A percentile compares a stretch with the other conserved stretches of the same genome.
Conservation (phyloP, 64 coral and sea anemone genomes). For the Stichodactyla helianthus region DNA sequence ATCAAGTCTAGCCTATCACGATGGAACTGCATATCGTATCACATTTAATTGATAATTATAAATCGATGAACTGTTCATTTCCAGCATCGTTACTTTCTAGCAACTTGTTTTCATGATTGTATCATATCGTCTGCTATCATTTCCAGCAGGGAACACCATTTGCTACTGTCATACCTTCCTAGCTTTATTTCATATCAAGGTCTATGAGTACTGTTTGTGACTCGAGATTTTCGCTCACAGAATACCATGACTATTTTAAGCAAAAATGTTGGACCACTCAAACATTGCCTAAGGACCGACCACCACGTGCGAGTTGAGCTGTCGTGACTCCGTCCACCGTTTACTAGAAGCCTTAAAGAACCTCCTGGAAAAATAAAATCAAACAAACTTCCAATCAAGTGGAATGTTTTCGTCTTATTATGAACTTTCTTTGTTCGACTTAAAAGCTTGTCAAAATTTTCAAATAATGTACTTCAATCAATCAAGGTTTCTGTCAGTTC, state of each 20-base stretch:
- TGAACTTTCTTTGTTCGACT: neutral
- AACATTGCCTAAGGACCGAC: neutral
- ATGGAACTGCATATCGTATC: no score
- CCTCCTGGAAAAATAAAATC: neutral
- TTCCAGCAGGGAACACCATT: neutral
- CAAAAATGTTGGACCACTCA: neutral
- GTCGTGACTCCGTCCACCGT: neutral
- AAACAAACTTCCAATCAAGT: neutral
- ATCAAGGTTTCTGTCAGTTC: neutral
- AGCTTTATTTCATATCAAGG: no score
- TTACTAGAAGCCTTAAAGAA: neutral
- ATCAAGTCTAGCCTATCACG: no score
- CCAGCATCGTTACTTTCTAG: no score
- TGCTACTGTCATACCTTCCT: neutral
- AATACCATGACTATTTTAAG: neutral
- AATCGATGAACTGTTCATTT: no score
- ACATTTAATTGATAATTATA: no score
- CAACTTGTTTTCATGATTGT: no score
- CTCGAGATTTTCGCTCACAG: neutral
- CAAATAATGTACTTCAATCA: neutral
- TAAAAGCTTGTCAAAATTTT: conserved; percentile 1
- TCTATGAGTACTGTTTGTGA: no score
- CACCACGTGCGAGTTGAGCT: neutral
- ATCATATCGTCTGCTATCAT: no score
- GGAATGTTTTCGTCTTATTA: neutral